Conservation (phyloP, 2,113 vertebrate genomes). For the Oreochromis aureus region DNA sequence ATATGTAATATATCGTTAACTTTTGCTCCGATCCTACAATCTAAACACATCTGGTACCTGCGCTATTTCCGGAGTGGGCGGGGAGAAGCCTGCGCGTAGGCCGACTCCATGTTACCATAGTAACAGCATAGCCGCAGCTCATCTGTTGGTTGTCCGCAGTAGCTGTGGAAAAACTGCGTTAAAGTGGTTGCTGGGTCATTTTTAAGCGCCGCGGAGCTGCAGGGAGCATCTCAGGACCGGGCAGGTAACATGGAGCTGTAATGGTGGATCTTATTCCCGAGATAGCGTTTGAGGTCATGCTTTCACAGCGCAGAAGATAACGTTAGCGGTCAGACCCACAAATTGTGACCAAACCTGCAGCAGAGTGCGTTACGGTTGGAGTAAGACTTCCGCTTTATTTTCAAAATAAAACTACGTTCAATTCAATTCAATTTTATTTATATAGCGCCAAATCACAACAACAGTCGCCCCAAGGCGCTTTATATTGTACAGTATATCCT, state of each 20-base stretch:
- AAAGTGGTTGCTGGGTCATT: background rate
- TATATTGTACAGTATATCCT: no score
- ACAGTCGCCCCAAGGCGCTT: no score
- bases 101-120: constrained; percentile 24
- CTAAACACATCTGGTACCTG: background rate
- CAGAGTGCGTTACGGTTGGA: no score
- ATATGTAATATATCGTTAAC: background rate
- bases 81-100: background rate
- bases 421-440: background rate
- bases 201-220: background rate
- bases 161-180: background rate
- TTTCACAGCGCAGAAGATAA: background rate
- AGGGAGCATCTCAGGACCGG: background rate
- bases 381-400: background rate
- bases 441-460: background rate
- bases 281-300: background rate
- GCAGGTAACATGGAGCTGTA: constrained; percentile 9
- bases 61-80: background rate
- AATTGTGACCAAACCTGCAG: background rate
- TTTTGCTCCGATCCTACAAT: background rate
- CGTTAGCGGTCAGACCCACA: background rate
- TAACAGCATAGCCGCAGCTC: constrained; percentile 22
- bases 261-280: background rate
- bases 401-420: background rate
- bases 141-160: background rate